These are phyloP conservation scores for Heliconius ethilla DNA, from an alignment of 2,888 invertebrate genomes.

Conservation along the genomic window DNA sequence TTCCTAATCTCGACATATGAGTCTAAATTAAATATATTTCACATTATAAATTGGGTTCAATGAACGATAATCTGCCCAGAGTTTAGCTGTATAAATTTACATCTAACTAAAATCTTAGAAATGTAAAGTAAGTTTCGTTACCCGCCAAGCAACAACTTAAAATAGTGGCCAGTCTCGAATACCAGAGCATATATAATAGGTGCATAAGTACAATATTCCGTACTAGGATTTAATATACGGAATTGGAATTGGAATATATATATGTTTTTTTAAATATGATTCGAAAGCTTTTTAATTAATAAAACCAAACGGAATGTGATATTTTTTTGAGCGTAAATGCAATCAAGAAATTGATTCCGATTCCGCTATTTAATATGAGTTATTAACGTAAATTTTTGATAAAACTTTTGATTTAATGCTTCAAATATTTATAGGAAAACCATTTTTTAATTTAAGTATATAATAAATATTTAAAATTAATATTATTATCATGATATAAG, in stretches of 20 bases:
- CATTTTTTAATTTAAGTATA: not conserved
- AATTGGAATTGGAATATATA: not conserved
- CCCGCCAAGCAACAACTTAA: no score
- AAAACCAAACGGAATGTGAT: conserved; percentile 34
- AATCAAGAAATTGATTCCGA: conserved; percentile 41
- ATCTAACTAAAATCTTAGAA: not conserved
- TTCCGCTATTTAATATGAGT: not conserved
- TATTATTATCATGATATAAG: no score
- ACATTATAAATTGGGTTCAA: no score
- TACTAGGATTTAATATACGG: not conserved
- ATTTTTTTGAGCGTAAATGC: conserved; percentile 36
- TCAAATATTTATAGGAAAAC: not conserved
- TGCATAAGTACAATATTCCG: not conserved
- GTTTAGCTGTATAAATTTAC: not conserved
- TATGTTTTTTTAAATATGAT: not conserved
- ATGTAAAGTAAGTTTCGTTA: no score
- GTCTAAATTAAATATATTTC: not conserved
- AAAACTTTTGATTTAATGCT: not conserved
- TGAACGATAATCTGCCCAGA: no score
- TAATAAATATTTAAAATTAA: no score
- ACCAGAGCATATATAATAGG: no score
- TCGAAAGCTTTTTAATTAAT: conserved; percentile 38
- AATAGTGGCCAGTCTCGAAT: no score
- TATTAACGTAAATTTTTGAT: not conserved
- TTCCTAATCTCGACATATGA: not conserved